A percentile compares a stretch with the other conserved stretches of the same genome.
Conservation (phyloP, 1,140 invertebrate genomes). For the Hestina assimilis region DNA sequence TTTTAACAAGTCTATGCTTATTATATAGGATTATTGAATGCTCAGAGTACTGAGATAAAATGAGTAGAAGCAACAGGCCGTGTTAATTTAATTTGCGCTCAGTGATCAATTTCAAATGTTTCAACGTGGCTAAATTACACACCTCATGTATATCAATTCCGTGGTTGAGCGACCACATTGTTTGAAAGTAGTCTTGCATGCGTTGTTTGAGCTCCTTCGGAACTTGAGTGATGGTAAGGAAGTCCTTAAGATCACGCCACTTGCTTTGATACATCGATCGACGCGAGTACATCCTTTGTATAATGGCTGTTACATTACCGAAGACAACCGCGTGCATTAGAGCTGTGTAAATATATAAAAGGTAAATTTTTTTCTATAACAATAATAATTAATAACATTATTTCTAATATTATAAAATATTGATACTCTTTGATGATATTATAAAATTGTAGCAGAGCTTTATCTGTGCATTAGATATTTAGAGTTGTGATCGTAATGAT, state of each 20-base stretch:
- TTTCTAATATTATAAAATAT: too few relatives aligned
- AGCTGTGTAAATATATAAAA: constrained; percentile 79
- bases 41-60: too few relatives aligned
- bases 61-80: background rate
- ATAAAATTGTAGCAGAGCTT: too few relatives aligned
- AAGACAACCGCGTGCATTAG: constrained; percentile 99
- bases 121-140: constrained; percentile 19
- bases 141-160: constrained; percentile 99
- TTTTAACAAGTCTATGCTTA: too few relatives aligned
- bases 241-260: constrained; percentile 97
- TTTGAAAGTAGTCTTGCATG: constrained; percentile 99
- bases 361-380: background rate
- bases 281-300: constrained; percentile 98
- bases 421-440: too few relatives aligned
- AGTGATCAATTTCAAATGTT: constrained; percentile 7
- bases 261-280: constrained; percentile 98
- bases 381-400: background rate
- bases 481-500: too few relatives aligned
- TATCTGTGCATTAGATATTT: too few relatives aligned
- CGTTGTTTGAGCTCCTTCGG: constrained; percentile 97
- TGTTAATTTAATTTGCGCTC: background rate
- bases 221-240: constrained; percentile 96
- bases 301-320: constrained; percentile 99
- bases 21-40: too few relatives aligned
- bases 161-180: constrained; percentile 98